Conservation (phyloP, 2,888 invertebrate species). For the Cephus pulcher region DNA sequence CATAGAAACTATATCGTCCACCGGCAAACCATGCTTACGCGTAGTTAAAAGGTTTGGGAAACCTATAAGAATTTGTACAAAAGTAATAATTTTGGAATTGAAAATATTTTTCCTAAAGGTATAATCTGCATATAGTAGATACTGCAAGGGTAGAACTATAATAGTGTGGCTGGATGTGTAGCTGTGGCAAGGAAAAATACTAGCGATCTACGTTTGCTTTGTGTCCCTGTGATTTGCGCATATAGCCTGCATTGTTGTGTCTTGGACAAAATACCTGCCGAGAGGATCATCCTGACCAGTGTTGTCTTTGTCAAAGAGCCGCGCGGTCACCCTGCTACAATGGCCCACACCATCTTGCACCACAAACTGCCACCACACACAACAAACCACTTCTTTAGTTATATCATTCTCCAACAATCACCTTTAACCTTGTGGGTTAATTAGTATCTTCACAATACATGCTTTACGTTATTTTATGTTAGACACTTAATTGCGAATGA, state of each 20-base stretch:
- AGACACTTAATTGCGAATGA: neutral
- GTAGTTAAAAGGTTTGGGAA: neutral
- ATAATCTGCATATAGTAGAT: conserved; percentile 4
- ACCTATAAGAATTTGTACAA: neutral
- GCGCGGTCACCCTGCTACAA: conserved; percentile 68
- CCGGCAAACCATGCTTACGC: neutral
- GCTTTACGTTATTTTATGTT: neutral
- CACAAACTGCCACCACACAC: conserved; percentile 69
- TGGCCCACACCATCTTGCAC: conserved; percentile 69
- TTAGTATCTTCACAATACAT: neutral
- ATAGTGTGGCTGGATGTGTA: conserved; percentile 21
- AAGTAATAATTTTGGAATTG: neutral
- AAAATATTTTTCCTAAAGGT: neutral
- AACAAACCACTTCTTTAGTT: conserved; percentile 41
- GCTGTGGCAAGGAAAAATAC: neutral
- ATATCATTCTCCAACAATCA: neutral
- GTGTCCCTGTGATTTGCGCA: neutral
- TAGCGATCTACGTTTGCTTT: neutral
- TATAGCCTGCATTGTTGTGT: neutral
- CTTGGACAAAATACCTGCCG: conserved; percentile 77
- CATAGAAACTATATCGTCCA: neutral
- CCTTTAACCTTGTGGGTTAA: neutral
- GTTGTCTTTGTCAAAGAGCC: conserved; percentile 93
- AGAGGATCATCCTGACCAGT: conserved; percentile 91
- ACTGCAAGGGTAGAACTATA: conserved; percentile 29